Evolutionary conservation across 2,113 vertebrate species (phyloP), one percentile per base, ranked within the genome.

Genomic region (Pagrus major): DNA sequence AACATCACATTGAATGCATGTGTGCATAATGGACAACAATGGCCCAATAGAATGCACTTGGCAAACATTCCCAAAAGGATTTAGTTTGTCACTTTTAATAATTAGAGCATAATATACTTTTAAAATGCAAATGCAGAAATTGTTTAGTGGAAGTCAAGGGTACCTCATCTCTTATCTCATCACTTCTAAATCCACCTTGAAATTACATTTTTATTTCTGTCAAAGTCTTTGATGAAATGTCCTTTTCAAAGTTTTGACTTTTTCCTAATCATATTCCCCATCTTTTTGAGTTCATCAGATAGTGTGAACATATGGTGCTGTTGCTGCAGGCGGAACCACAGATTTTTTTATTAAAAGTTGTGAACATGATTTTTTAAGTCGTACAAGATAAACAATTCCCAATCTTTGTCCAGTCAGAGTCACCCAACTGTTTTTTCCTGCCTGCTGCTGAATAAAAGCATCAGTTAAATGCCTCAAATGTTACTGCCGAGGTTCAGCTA

Each of bases 1-100:
- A 68, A 58, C 71, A 67, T 44, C 27, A 27, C 46, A 23, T 51
- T 75, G 49, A 69, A 86, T 60, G 51, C 5, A 64, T 71, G 69
- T 56, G 33, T 56, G 27, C 25, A 76, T 63, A 78, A 35, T 31
- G 21, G 61, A 73, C 23, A 54, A 69, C 23, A 76, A 42, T 25
- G 8, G 3, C 7, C 5, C 9, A 11, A 41, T 18, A 14, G 35
- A 33, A 72, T 37, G 27, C 6, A 49, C 61, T n/a, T 76, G 21
- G 20, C 9, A 71, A 78, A 58, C 31, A 67, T 61, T 54, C 31
- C 5, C 33, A 67, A 9, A 31, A 1, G 25, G 33, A 5, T 76
- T 71, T 44, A 61, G 14, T 63, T 52, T 16, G 29, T 54, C 14
- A 16, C 15, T 54, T 8, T 27, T 16, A 5, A 51, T 51, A 15